These are phyloP conservation scores for Osmerus mordax DNA, from an alignment of 2,113 vertebrate genomes.

Conservation along the genomic window DNA sequence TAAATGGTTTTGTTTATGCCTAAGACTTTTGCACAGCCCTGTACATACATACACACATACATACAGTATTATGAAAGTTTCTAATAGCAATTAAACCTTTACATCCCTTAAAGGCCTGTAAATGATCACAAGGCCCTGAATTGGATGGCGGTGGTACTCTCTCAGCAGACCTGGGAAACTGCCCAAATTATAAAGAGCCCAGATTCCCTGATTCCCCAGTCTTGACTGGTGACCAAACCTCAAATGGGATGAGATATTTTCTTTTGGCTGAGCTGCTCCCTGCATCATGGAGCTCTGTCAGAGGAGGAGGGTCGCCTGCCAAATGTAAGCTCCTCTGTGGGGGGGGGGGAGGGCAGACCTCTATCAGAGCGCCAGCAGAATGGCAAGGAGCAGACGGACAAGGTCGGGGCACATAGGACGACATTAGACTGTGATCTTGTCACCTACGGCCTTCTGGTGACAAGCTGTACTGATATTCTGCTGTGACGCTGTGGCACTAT, in stretches of 20 bases:
- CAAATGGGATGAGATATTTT: constrained; percentile 53
- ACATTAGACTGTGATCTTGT: too few species aligned
- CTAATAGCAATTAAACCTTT: too few species aligned
- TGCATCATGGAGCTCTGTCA: constrained; percentile 49
- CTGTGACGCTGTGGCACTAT: too few species aligned
- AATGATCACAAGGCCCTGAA: constrained; percentile 48
- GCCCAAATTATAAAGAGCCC: constrained; percentile 69
- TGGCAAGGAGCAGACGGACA: constrained; percentile 55
- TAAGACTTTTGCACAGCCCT: too few species aligned
- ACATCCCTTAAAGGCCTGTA: too few species aligned
- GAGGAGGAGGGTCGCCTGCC: constrained; percentile 50
- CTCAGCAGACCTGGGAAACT: constrained; percentile 57
- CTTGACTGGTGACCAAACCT: constrained; percentile 62
- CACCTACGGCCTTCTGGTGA: too few species aligned
- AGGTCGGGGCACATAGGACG: constrained; percentile 5
- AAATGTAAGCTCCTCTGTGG: constrained; percentile 51
- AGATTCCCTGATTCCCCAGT: constrained; percentile 68
- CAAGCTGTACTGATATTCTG: too few species aligned
- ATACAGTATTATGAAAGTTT: too few species aligned
- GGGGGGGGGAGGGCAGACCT: constrained; percentile 18
- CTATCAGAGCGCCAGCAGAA: constrained; percentile 17
- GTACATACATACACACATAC: too few species aligned
- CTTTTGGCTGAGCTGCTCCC: constrained; percentile 50
- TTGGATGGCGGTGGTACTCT: constrained; percentile 47
- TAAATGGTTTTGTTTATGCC: too few species aligned